Percentiles rank a stretch among this genome's conserved stretches.
phyloP scores from a whole-genome alignment of 2,888 invertebrate genomes.

The Cephus rjabovi region DNA sequence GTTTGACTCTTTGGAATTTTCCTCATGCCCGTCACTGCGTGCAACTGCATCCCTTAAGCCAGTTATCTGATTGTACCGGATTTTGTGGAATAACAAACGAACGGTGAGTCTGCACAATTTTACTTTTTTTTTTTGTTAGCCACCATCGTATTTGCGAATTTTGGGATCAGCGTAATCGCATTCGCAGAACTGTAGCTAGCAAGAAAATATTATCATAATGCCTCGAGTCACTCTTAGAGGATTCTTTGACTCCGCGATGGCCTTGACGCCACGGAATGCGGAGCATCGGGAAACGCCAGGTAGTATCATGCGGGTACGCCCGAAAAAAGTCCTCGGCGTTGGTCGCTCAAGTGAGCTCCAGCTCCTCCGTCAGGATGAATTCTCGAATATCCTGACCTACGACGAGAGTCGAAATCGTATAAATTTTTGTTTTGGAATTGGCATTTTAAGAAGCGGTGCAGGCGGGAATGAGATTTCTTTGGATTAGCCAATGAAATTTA shows the following conservation, averaged over 20 bases:
- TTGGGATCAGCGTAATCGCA: background rate
- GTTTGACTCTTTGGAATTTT: background rate
- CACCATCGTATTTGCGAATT: background rate
- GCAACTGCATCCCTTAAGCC: background rate
- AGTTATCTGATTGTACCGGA: background rate
- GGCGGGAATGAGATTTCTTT: background rate
- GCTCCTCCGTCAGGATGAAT: background rate
- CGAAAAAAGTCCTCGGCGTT: background rate
- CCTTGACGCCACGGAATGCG: background rate
- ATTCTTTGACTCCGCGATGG: background rate
- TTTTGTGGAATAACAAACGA: background rate
- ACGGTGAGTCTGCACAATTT: background rate
- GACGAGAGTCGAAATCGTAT: background rate
- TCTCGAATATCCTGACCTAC: background rate
- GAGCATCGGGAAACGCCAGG: background rate
- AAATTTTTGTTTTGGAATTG: background rate
- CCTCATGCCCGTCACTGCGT: background rate
- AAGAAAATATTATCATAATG: background rate
- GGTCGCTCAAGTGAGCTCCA: background rate
- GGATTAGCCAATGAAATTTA: background rate
- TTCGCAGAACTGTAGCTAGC: background rate
- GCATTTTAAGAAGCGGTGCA: background rate
- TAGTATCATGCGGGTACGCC: background rate
- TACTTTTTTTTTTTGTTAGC: background rate
- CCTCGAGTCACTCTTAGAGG: background rate